Conservation (phyloP, 1,140 invertebrate genomes). For the Diprion similis region DNA sequence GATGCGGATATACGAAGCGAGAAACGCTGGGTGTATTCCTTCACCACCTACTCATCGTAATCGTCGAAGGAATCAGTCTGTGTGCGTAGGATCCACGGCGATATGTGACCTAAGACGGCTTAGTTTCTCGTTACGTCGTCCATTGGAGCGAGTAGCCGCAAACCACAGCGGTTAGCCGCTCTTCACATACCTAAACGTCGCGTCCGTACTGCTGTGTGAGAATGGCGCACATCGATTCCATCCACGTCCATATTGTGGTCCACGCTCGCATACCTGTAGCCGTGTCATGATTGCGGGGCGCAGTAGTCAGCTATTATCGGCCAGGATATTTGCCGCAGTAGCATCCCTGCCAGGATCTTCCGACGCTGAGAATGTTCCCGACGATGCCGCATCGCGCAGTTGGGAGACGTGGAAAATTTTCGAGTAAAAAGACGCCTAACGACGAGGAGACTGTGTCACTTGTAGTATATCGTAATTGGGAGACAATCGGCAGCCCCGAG, state of each 20-base stretch:
- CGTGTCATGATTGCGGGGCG: background rate
- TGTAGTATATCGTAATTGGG: background rate
- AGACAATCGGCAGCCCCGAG: background rate
- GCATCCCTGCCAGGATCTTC: background rate
- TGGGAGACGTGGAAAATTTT: background rate
- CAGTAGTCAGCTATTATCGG: background rate
- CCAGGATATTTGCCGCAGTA: background rate
- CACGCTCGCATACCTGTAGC: too few species aligned
- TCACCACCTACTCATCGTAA: too few species aligned
- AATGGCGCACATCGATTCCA: background rate
- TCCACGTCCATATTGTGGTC: too few species aligned
- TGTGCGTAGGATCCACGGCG: background rate
- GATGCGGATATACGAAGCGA: too few species aligned
- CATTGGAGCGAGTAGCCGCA: slow-evolving; percentile 50
- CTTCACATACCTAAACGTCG: background rate
- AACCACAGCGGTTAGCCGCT: slow-evolving; percentile 39
- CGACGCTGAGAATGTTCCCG: background rate
- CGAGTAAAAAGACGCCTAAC: background rate
- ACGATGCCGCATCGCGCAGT: background rate
- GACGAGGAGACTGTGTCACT: background rate
- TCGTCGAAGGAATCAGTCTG: too few species aligned
- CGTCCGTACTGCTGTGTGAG: background rate
- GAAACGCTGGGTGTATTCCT: too few species aligned
- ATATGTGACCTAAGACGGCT: slow-evolving; percentile 40
- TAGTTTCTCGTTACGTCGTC: slow-evolving; percentile 41